Base-by-base conservation (phyloP, 2,888 invertebrate genomes). In the Lasioglossum malachurum region DNA sequence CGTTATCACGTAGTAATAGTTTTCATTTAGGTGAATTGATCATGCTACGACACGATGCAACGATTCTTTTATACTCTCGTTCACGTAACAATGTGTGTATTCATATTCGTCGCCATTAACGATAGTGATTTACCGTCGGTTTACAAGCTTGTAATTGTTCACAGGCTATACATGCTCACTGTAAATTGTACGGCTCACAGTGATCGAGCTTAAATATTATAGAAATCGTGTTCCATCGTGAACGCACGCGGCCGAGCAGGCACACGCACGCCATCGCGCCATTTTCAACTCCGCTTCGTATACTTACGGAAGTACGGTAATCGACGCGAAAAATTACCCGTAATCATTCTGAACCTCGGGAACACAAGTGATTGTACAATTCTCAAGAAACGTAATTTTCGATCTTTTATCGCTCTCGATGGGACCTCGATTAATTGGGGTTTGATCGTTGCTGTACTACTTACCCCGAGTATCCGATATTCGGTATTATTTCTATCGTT, bases 1-100 rank as follows among this genome's bases (percentile, higher is more conserved):
- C 84, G 89, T 89, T 44, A 89, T 91, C 90, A 88, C 91, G 90
- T 88, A 90, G 86, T 90, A 89, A 88, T 88, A 89, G 89, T 91
- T 86, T 41, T 88, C 72, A 83, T 86, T 90, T 90, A 90, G 82
- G 90, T 91, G 85, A 91, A 90, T 92, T 88, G 89, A 89, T 90
- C 90, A 91, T 91, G 92, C 88, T 87, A 87, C 86, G 88, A 90
- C 83, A 87, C 82, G 78, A 80, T 78, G 71, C 71, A 71, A 71
- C 71, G 41, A 75, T 80, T 85, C 75, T 83, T 69, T 75, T 83
- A 84, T 88, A 85, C 83, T 88, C 87, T 88, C 87, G 84, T 84
- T 89, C 83, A 82, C 82, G 88, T 91, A 83, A 88, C 89, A 88
- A 89, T 90, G 86, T 89, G 86, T 88, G 82, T 91, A 80, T 86